Evolutionary conservation across 2,797 vertebrate species (phyloP), one percentile per base, ranked within the genome.

Genomic region (Natrix natrix): DNA sequence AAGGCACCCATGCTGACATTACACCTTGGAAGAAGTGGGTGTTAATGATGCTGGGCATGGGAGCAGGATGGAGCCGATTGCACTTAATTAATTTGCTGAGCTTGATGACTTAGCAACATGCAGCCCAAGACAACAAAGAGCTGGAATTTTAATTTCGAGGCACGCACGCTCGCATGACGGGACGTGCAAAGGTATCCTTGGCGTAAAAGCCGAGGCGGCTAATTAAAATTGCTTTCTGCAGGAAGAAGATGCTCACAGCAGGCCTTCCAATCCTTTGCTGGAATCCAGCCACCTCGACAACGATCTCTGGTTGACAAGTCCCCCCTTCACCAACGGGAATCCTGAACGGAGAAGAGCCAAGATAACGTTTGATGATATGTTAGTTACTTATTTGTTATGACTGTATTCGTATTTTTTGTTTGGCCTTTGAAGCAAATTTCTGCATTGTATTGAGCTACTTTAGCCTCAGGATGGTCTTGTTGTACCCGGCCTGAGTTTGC

Each of bases 361-460:
- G 95, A 98, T 99, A 96, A 97, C 98, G 3, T 99, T 99, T 93
- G 99, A 98, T 96, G 98, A 99, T 97, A 98, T 97, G 99, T 99
- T 98, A 89, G 99, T 98, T 43, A 22, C 74, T 48, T 83, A 48
- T 48, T 83, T 0, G 10, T 48, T 63, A 5, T 11, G 74, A 11
- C 7, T 17, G 7, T 17, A 74, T 48, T 83, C 0, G 20, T 83
- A 48, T 4, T 43, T 83, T 83, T 24, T 48, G 8, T 4, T 83
- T 22, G 26, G 61, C 61, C 28, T 52, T 7, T 69, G n/a, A 5
- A 32, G 14, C 66, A 32, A 69, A 32, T 32, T 74, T 74, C 11
- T 3, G 8, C 37, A 11, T 43, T 43, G 74, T 37, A 48, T 22
- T 10, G 32, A 78, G 8, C 8, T 8, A 78, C 74, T 78, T 78